Evolutionary conservation across 92 coral and sea anemone species (phyloP), one percentile per base, ranked within the genome.

Genomic region (Umimayanthus kanabou): DNA sequence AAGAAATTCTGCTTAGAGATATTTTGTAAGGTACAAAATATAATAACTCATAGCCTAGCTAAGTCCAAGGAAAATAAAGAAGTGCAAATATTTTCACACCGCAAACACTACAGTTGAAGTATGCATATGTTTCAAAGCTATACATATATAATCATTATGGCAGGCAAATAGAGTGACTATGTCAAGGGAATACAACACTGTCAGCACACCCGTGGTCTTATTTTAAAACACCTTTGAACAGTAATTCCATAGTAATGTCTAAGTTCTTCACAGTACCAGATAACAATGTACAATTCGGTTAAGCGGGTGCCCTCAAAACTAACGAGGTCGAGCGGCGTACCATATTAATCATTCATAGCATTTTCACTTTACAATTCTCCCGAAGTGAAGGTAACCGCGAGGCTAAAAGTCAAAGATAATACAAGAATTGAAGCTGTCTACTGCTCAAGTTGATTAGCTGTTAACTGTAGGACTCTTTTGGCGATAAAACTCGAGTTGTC

Each of bases 141-240:
- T 16, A 6, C 49, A 80, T 30, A 55, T 29, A 5, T 33, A 30
- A 57, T 80, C 28, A 57, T 16, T 45, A 30, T 42, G 71, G 13
- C 47, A 80, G 84, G 33, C 49, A 80, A 14, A 14, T 6, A 26
- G 40, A 79, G 28, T 37, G 37, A 53, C 25, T 49, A 15, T 80
- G 28, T 53, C 29, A 55, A 30, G 72, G 49, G 64, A 83, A 69
- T 73, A 10, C 28, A 83, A 72, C 50, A 28, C 42, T 40, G 39
- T 3, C 58, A 39, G 74, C 74, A 81, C 75, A 43, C 78, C 58
- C 64, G 22, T 57, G 78, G 74, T 78, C 87, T 45, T 69, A 64
- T 70, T 83, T 64, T 45, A 49, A 83, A 71, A 83, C 87, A 83
- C 39, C 6, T 83, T 26, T 83, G 26, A 75, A 83, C 47, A 73